Evolutionary conservation across 2,797 vertebrate genomes (phyloP), one percentile per base, ranked within the genome.

Genomic region (Pipistrellus nathusii): DNA sequence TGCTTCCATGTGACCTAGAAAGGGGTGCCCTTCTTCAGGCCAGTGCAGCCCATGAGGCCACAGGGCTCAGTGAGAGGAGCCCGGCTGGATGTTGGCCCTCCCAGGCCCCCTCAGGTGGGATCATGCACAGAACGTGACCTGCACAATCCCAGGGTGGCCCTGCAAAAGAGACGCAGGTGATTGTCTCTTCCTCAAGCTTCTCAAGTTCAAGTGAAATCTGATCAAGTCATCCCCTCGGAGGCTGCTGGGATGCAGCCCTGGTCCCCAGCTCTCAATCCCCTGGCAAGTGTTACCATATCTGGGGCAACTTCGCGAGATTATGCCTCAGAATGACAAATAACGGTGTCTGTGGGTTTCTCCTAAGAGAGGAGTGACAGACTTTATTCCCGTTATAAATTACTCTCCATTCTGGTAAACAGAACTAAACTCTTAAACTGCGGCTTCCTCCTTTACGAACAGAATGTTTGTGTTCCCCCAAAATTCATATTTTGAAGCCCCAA

Each of bases 31-130:
- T 8, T 51, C 46, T 64, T 85, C 57, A 48, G 64, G 30, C 25
- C 30, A 5, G 4, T 0, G 0, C 2, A 3, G 41, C 25, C 27
- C 13, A 5, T 0, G 9, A 44, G 41, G 25, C 25, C 11, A 1
- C 13, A 35, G 14, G 23, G 38, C 57, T 53, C 8, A 8, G 66
- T 0, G 3, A 59, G 23, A 41, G 66, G 32, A 72, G 32, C 9
- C 11, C 0, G 0, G 55, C 77, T 57, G n/a, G 35, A 2, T 23
- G 9, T 44, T 44, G 18, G 17, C 18, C 44, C 46, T 48, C n/a
- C 3, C 1, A 8, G 0, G 8, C 35, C 53, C 1, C 0, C 4
- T 80, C 21, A 6, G 27, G 55, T 2, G 1, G 30, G 48, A 48
- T 20, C 9, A 0, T 32, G 9, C 3, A 7, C 23, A 71, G 8